phyloP scores from a whole-genome alignment of 1,140 invertebrate species.

The Dreissena rostriformis region DNA sequence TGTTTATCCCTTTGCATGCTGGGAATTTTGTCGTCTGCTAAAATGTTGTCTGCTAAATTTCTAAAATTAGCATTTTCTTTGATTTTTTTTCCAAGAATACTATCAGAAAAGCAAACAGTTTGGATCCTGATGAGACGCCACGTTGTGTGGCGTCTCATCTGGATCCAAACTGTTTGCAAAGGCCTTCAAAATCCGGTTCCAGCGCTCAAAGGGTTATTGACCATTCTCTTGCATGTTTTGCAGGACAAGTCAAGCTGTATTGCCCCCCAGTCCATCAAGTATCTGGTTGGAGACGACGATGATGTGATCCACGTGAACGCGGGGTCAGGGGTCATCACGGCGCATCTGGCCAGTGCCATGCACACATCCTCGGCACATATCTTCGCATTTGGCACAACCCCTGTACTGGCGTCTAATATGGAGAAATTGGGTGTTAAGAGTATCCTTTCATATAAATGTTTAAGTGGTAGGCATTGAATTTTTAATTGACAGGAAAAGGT shows the following conservation, averaged over 20 bases:
- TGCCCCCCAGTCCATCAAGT: slow-evolving; percentile 70
- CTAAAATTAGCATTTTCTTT: too few relatives aligned
- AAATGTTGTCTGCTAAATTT: too few relatives aligned
- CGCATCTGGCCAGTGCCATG: slow-evolving; percentile 73
- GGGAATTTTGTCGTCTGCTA: too few relatives aligned
- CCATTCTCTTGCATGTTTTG: slow-evolving; percentile 9
- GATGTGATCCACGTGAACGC: slow-evolving; percentile 75
- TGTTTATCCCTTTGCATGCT: neutral
- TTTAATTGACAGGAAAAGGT: too few relatives aligned
- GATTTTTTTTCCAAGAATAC: too few relatives aligned
- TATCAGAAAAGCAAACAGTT: too few relatives aligned
- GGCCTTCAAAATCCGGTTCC: too few relatives aligned
- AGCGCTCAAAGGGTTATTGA: too few relatives aligned
- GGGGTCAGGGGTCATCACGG: slow-evolving; percentile 69
- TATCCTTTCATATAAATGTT: slow-evolving; percentile 65
- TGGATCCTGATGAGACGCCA: too few relatives aligned
- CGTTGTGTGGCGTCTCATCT: too few relatives aligned
- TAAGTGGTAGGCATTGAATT: neutral
- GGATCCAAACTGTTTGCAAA: too few relatives aligned
- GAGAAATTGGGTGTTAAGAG: slow-evolving; percentile 71
- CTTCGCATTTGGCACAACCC: slow-evolving; percentile 63
- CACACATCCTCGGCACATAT: slow-evolving; percentile 56
- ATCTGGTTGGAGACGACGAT: slow-evolving; percentile 70
- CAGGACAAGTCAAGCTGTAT: slow-evolving; percentile 79
- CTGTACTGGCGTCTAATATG: slow-evolving; percentile 47